phyloP scores from a whole-genome alignment of 2,888 invertebrate genomes.

The Acleris sparsana region DNA sequence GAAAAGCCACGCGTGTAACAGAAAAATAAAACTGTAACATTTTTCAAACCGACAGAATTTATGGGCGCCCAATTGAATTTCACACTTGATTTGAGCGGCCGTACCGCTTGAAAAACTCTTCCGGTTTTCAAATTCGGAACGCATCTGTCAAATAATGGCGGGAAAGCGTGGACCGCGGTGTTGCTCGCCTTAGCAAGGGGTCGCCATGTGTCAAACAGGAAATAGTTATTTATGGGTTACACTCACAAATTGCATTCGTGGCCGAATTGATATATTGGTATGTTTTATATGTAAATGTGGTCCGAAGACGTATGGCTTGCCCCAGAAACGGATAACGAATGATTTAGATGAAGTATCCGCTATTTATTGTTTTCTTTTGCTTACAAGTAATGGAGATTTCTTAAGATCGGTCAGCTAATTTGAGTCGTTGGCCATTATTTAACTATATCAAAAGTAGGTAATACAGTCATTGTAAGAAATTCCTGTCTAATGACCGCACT shows the following conservation, averaged over 20 bases:
- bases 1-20: slow-evolving; percentile 40
- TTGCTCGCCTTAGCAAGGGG: slow-evolving; percentile 66
- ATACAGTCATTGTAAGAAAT: no score
- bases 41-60: slow-evolving; percentile 72
- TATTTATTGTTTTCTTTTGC: slow-evolving; percentile 26
- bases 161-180: slow-evolving; percentile 67
- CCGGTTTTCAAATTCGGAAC: slow-evolving; percentile 70
- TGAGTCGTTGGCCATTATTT: no score
- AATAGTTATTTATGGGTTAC: slow-evolving; percentile 80
- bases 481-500: no score
- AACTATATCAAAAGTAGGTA: no score
- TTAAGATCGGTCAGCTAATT: no score
- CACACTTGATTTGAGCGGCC: slow-evolving; percentile 77
- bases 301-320: slow-evolving; percentile 72
- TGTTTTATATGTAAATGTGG: slow-evolving; percentile 83
- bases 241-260: slow-evolving; percentile 82
- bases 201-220: slow-evolving; percentile 79
- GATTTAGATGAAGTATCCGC: slow-evolving; percentile 58
- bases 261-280: slow-evolving; percentile 81
- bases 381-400: slow-evolving; percentile 2
- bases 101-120: slow-evolving; percentile 70
- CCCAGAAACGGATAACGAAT: slow-evolving; percentile 73
- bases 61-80: slow-evolving; percentile 80
- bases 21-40: slow-evolving; percentile 57
- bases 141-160: slow-evolving; percentile 79